phyloP scores from a whole-genome alignment of 1,140 invertebrate species.

The Lasioglossum baleicum region DNA sequence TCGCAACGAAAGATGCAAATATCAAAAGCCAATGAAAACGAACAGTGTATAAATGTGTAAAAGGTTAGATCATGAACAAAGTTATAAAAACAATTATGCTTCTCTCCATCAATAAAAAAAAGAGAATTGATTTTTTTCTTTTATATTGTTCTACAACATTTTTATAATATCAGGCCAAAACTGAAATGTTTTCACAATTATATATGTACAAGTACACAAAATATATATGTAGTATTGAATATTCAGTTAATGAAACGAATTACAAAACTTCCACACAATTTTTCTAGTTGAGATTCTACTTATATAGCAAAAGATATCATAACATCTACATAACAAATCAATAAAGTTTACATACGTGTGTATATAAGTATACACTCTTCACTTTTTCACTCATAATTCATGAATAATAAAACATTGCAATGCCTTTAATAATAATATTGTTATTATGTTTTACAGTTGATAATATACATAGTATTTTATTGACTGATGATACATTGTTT shows the following conservation, averaged over 20 bases:
- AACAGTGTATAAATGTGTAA: too few species aligned
- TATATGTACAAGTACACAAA: too few species aligned
- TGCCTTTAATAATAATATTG: constrained; percentile 14
- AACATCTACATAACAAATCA: neutral
- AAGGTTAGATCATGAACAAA: too few species aligned
- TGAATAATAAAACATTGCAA: constrained; percentile 9
- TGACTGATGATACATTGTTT: neutral
- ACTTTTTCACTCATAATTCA: neutral
- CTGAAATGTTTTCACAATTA: too few species aligned
- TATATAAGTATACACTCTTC: too few species aligned
- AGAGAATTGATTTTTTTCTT: too few species aligned
- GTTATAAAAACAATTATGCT: too few species aligned
- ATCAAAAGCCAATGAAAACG: neutral
- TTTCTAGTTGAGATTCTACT: neutral
- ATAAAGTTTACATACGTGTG: neutral
- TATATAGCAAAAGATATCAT: neutral
- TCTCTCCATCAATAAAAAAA: too few species aligned
- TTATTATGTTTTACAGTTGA: constrained; percentile 23
- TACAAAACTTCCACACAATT: neutral
- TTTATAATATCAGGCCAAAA: too few species aligned
- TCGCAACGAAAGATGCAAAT: neutral
- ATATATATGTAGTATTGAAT: too few species aligned
- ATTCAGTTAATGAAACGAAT: neutral
- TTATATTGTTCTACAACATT: too few species aligned
- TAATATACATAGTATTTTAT: constrained; percentile 13